Base-by-base conservation (phyloP, 2,113 vertebrate genomes). In the Aviceda subcristata region DNA sequence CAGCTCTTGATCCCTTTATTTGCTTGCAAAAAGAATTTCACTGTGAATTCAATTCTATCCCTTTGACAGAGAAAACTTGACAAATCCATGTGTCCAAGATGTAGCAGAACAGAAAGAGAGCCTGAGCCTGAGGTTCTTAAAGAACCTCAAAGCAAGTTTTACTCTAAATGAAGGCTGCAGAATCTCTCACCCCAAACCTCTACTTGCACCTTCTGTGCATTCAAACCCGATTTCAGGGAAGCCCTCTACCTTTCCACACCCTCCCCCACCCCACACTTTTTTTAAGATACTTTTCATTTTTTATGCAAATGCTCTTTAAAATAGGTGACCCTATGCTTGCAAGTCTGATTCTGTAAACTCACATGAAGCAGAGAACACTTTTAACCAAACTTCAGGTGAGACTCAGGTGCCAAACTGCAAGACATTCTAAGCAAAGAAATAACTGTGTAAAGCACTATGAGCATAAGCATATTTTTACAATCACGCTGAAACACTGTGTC, bases 1-100 rank as follows among this genome's bases (percentile, higher is more conserved):
- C 48, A 85, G 69, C 92, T 82, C 92, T 85, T 94, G 64, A 96
- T 94, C 60, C 75, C 63, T 97, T 92, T 79, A 87, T 92, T 91
- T 82, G 53, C 76, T 66, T 69, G n/a, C 66, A 88, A 95, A 91
- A 69, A 71, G 56, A 81, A 85, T 81, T 92, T 95, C 64, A 80
- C 86, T 85, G 36, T 82, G 76, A 94, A 87, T 91, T 36, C 95
- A 94, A 95, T 55, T 46, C 76, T 91, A 73, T 50, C 57, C 88
- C 50, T 87, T 64, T 43, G 82, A 71, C 71, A 93, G 67, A 92
- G 62, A 53, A 87, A 90, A 73, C 62, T 18, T 12, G 22, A 73
- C 50, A 86, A 86, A 94, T 20, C 13, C 63, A 12, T 15, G 38
- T 50, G 77, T 69, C 71, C 53, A 50, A 91, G 67, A 73, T 13